Conservation (phyloP, 2,888 invertebrate species). For the Taphrorychus bicolor region DNA sequence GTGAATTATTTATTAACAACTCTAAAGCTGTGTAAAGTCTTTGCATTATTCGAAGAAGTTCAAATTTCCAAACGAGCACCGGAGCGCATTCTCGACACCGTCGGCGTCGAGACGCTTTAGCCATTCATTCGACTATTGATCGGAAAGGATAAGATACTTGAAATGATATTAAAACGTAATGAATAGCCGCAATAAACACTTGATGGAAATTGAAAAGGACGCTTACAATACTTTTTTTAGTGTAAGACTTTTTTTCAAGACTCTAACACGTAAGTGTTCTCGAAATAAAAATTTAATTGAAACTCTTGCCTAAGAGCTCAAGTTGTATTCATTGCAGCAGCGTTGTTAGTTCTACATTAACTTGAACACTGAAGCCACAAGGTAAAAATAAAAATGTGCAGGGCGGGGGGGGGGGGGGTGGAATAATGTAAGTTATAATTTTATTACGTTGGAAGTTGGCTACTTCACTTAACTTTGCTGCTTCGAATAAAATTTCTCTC, state of each 20-base stretch:
- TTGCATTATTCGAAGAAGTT: neutral
- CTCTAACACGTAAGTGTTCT: neutral
- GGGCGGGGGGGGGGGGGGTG: too few relatives aligned
- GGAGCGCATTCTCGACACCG: neutral
- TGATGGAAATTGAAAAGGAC: conserved; percentile 6
- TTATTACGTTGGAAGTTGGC: too few relatives aligned
- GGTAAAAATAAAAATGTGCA: too few relatives aligned
- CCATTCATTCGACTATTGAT: neutral
- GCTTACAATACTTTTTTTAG: conserved; percentile 2
- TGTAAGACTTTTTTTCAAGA: conserved; percentile 1
- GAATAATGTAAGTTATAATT: too few relatives aligned
- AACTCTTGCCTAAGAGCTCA: neutral
- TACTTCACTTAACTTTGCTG: too few relatives aligned
- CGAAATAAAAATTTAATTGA: neutral
- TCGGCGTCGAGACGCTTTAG: neutral
- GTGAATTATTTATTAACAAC: neutral
- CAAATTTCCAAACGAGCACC: neutral
- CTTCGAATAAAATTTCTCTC: too few relatives aligned
- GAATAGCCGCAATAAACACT: conserved; percentile 7
- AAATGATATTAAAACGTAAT: conserved; percentile 4
- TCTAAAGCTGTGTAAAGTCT: neutral
- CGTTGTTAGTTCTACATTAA: conserved; percentile 1
- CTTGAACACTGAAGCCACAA: too few relatives aligned
- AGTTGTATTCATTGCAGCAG: neutral
- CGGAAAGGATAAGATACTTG: conserved; percentile 1